phyloP scores from a whole-genome alignment of 2,113 vertebrate species.

The Oryzias javanicus region DNA sequence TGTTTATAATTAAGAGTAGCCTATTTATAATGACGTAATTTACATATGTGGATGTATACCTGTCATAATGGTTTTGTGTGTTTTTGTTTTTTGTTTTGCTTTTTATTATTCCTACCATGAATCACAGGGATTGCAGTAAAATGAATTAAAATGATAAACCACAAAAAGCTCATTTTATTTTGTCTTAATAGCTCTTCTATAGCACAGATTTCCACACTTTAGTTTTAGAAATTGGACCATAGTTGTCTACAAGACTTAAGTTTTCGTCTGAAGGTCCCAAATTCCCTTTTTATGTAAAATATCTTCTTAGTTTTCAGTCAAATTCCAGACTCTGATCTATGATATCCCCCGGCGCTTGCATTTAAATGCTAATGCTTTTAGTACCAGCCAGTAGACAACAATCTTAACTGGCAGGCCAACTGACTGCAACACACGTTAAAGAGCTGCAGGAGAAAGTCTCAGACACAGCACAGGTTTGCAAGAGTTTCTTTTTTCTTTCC shows the following conservation, averaged over 20 bases:
- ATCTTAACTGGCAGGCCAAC: constrained; percentile 37
- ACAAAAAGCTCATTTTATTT: no score
- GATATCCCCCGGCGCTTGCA: constrained; percentile 49
- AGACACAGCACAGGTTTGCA: constrained; percentile 10
- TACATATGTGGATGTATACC: no score
- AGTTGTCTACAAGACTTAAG: not conserved
- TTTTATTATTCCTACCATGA: no score
- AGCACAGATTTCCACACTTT: not conserved
- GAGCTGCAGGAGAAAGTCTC: constrained; percentile 12
- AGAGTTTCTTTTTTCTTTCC: constrained; percentile 11
- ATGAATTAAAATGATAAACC: no score
- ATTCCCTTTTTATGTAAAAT: constrained; percentile 27
- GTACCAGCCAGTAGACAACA: constrained; percentile 30
- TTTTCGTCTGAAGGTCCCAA: constrained; percentile 9
- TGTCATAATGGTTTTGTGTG: no score
- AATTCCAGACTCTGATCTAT: constrained; percentile 53
- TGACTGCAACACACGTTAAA: constrained; percentile 16
- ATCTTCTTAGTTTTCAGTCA: constrained; percentile 31
- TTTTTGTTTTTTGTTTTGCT: no score
- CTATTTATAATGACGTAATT: no score
- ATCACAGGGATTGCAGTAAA: no score
- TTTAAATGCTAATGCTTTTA: constrained; percentile 67
- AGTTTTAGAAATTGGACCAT: not conserved
- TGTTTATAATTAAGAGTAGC: no score
- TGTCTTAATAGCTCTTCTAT: no score